phyloP scores from a whole-genome alignment of 2,113 vertebrate species.

The Cisticola juncidis region DNA sequence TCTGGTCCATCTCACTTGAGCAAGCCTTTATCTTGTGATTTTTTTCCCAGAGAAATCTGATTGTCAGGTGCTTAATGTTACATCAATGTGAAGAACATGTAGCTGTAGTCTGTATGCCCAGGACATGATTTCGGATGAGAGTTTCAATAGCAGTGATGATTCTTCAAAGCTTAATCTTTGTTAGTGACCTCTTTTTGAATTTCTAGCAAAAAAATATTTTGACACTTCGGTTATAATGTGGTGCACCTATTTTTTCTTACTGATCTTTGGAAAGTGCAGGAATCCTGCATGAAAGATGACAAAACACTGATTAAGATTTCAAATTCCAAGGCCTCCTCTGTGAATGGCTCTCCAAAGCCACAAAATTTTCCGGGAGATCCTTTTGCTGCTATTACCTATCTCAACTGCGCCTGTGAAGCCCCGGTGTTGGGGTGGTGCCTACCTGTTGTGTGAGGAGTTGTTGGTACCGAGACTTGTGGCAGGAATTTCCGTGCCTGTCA shows the following conservation, averaged over 20 bases:
- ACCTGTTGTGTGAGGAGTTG: accelerated
- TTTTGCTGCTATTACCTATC: background rate
- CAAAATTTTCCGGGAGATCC: background rate
- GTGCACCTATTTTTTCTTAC: background rate
- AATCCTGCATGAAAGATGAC: background rate
- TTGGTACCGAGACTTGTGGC: accelerated
- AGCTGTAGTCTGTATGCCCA: background rate
- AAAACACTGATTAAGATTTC: background rate
- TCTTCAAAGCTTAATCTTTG: background rate
- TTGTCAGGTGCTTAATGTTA: background rate
- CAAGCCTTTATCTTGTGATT: background rate
- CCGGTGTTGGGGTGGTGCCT: accelerated
- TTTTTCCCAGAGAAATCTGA: background rate
- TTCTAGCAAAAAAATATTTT: background rate
- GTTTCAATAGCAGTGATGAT: background rate
- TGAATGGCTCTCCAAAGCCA: background rate
- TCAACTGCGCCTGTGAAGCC: accelerated
- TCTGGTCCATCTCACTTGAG: background rate
- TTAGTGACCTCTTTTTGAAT: background rate
- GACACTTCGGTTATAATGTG: background rate
- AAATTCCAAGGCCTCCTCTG: background rate
- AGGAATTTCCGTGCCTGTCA: background rate
- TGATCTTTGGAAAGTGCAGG: background rate
- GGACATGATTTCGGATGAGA: background rate
- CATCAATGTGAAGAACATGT: background rate